Conservation (phyloP, 2,113 vertebrate genomes). For the Atlantisia rogersi region DNA sequence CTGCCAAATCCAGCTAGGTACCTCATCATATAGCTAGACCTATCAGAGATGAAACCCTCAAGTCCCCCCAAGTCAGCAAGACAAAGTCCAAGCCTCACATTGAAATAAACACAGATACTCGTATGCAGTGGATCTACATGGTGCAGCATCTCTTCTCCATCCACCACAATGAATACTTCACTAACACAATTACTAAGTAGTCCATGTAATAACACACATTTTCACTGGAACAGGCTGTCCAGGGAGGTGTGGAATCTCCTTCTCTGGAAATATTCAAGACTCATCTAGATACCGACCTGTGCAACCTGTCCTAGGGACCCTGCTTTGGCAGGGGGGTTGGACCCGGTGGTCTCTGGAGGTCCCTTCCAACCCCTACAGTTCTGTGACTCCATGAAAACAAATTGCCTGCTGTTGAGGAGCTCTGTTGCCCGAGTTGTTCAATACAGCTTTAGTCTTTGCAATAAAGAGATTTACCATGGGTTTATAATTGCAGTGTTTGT, state of each 20-base stretch:
- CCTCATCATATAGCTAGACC: neutral
- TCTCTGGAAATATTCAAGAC: too few relatives aligned
- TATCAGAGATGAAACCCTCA: neutral
- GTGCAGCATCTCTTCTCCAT: neutral
- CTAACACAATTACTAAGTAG: neutral
- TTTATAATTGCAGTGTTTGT: neutral
- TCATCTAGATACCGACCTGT: too few relatives aligned
- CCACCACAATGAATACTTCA: neutral
- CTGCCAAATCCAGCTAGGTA: neutral
- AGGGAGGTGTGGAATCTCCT: too few relatives aligned
- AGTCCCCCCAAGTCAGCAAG: neutral
- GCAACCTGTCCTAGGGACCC: too few relatives aligned
- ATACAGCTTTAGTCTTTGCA: neutral
- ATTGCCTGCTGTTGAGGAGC: neutral
- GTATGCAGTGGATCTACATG: rapidly evolving
- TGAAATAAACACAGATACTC: neutral
- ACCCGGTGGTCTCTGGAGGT: too few relatives aligned
- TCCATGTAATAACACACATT: neutral
- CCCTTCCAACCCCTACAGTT: too few relatives aligned
- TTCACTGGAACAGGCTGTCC: too few relatives aligned
- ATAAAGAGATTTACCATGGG: neutral
- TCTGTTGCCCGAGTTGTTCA: neutral
- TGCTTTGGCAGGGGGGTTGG: too few relatives aligned
- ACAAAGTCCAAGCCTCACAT: neutral
- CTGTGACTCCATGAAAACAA: neutral